Evolutionary conservation across 2,888 invertebrate species (phyloP), one percentile per base, ranked within the genome.

Genomic region (Hylaea fasciaria): DNA sequence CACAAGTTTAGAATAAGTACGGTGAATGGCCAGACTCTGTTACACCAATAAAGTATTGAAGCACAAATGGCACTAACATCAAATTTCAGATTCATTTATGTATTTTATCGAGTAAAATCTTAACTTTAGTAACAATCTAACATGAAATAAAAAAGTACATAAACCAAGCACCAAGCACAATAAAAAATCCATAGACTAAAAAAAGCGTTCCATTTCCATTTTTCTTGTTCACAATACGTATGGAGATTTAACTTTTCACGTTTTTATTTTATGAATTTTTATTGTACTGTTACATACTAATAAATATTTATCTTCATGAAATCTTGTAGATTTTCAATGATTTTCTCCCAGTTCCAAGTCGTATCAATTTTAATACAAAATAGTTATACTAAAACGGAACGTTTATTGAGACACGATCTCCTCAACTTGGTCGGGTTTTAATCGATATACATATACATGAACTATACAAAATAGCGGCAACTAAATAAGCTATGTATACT

Each of bases 391-490:
- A 82, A 70, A 86, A 82, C 68, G 89, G 81, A 91, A 88, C 89
- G 88, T 70, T 74, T 54, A 47, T 32, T 56, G 46, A 65, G 59
- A 69, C 72, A 63, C 50, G 67, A 71, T 73, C 80, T 79, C 72
- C 73, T 73, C 68, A 81, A 90, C 72, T 89, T 78, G 73, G 83
- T 77, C 72, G 90, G 82, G 51, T 88, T 81, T 79, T 78, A 85
- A 67, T 73, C 70, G 70, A 70, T 79, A 76, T 76, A 83, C 74
- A 87, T 82, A 86, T 82, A 86, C 77, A 83, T 83, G 66, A 56
- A 63, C 54, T 72, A 66, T 68, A 83, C 80, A 85, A 88, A 90
- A 89, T 87, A 91, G 91, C 91, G 91, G 90, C 91, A 89, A 87
- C 83, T 87, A 82, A 79, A 81, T 85, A 85, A 83, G 82, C 82